Base-by-base conservation (phyloP, 2,113 vertebrate genomes). In the Centropus bengalensis region DNA sequence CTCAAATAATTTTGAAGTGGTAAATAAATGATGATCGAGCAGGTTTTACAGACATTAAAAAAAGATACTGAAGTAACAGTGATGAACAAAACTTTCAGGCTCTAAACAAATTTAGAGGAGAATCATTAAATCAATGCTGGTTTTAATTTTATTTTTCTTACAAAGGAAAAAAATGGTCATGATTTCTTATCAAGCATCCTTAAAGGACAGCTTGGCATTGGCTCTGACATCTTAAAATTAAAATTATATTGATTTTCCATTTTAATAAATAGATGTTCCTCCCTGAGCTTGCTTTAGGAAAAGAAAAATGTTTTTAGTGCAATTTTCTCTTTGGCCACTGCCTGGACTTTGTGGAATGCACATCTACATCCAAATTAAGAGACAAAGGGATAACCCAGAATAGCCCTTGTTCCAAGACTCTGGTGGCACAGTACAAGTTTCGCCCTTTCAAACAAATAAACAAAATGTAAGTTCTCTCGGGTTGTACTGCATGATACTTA, bases 211-310 rank as follows among this genome's bases (percentile, higher is more conserved):
- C 83, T 97, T 98, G 97, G 95, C 96, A 97, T 97, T 93, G 95
- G 94, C 75, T 96, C 92, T 95, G 94, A 96, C 96, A 97, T 96
- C 96, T 97, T 97, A 93, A 97, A 98, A 98, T 98, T 95, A 97
- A 97, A 97, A 97, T 98, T 95, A 94, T 97, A 98, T 98, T 97
- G 95, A 98, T 98, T 97, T 97, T 96, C 63, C 82, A 91, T 96
- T 97, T 97, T 97, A 97, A 97, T 97, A 96, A 97, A 97, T 97
- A 97, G 96, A 97, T 94, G 89, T 80, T 95, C 86, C 89, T 97
- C 77, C 54, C 76, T 40, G 58, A 73, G 64, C 83, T 96, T 76
- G 60, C 88, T 96, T 96, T 92, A 88, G 44, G 73, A 85, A 69
- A 92, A 89, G 49, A 92, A 88, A 96, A 96, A 96, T 91, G 87